Conservation (phyloP, 2,888 invertebrate species). For the Agapostemon virescens region DNA sequence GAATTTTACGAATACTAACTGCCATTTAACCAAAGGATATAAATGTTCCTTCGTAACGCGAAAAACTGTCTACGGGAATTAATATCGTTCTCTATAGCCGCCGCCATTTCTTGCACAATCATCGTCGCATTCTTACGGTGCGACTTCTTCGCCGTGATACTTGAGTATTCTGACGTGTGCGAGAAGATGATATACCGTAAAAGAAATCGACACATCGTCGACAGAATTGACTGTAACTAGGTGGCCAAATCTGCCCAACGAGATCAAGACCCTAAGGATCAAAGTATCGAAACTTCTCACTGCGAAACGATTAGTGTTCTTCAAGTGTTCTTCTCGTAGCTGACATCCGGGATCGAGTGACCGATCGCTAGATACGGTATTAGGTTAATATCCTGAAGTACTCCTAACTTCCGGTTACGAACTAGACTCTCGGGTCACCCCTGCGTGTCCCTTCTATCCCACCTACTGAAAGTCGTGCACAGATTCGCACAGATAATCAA, state of each 20-base stretch:
- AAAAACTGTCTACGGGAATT: neutral
- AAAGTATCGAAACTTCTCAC: slow-evolving; percentile 17
- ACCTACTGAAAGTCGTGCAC: slow-evolving; percentile 42
- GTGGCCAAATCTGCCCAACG: neutral
- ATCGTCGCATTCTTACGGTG: neutral
- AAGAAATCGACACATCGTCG: neutral
- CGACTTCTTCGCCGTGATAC: neutral
- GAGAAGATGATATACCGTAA: neutral
- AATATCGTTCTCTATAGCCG: neutral
- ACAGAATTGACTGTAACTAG: neutral
- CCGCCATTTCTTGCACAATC: neutral
- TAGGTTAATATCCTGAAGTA: slow-evolving; percentile 29
- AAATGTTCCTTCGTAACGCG: slow-evolving; percentile 31
- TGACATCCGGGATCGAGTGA: slow-evolving; percentile 12
- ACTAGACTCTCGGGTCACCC: neutral
- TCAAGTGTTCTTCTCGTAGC: slow-evolving; percentile 57
- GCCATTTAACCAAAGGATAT: slow-evolving; percentile 14
- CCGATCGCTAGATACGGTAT: slow-evolving; percentile 15
- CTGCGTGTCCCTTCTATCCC: slow-evolving; percentile 33
- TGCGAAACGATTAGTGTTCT: slow-evolving; percentile 40
- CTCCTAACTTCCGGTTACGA: slow-evolving; percentile 38
- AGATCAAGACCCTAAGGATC: neutral
- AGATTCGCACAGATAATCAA: slow-evolving; percentile 50
- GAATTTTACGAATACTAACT: slow-evolving; percentile 9
- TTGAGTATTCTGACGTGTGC: neutral